Evolutionary conservation across 2,113 vertebrate species (phyloP).

Genomic region (Sula dactylatra): DNA sequence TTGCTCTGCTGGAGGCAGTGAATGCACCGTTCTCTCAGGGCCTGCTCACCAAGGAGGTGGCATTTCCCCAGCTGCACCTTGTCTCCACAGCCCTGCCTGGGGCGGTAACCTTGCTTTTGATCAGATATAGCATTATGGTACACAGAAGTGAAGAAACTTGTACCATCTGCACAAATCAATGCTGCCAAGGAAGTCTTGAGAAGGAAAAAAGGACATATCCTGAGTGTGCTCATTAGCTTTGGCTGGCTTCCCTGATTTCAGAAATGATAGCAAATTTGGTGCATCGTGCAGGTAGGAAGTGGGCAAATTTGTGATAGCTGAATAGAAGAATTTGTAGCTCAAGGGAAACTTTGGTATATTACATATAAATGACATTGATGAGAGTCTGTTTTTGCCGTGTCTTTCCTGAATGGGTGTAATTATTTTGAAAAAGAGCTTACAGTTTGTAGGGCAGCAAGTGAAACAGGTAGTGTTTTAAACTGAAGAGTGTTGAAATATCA

Average conservation of each 20-base stretch:
- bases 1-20: neutral
- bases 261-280: neutral
- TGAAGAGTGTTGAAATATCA: neutral
- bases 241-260: neutral
- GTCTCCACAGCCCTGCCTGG: neutral
- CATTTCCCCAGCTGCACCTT: neutral
- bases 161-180: neutral
- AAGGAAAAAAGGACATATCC: neutral
- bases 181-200: neutral
- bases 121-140: neutral
- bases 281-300: neutral
- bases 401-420: neutral
- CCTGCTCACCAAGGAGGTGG: neutral
- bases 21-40: neutral
- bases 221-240: neutral
- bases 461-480: neutral
- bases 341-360: neutral
- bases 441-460: neutral
- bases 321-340: neutral
- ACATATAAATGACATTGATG: neutral
- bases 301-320: neutral
- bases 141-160: neutral
- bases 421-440: neutral
- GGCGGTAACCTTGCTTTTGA: neutral
- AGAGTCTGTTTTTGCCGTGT: neutral